Evolutionary conservation across 2,888 invertebrate genomes (phyloP).

Genomic region (Ormyrus pomaceus): DNA sequence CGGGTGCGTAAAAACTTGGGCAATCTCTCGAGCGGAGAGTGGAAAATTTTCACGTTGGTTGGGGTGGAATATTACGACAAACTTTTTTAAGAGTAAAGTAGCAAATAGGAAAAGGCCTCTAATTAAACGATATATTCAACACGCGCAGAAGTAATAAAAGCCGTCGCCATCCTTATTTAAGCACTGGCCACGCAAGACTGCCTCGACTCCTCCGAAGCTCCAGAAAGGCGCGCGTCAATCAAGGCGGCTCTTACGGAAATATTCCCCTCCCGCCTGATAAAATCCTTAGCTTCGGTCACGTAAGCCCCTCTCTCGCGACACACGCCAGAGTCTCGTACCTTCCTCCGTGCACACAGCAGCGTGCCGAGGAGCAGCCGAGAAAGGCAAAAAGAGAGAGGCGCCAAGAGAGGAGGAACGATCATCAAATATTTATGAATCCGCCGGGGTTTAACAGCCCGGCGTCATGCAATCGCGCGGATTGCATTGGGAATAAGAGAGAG

Average conservation of each 20-base stretch:
- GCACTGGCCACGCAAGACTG: neutral
- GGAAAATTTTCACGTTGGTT: too few species aligned
- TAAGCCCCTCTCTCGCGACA: neutral
- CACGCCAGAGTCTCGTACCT: neutral
- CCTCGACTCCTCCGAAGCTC: neutral
- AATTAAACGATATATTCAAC: too few species aligned
- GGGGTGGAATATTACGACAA: too few species aligned
- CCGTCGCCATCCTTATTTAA: neutral
- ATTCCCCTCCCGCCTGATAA: slow-evolving; percentile 39
- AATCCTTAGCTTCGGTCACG: slow-evolving; percentile 31
- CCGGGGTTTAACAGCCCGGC: slow-evolving; percentile 62
- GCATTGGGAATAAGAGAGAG: slow-evolving; percentile 58
- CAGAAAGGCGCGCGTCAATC: too few species aligned
- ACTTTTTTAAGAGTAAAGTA: too few species aligned
- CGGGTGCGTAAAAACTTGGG: too few species aligned
- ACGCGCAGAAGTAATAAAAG: slow-evolving; percentile 7
- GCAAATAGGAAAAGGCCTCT: too few species aligned
- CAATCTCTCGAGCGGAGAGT: too few species aligned
- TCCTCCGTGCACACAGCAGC: neutral
- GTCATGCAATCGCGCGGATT: slow-evolving; percentile 65
- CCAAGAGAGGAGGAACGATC: slow-evolving; percentile 60
- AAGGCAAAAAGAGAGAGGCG: slow-evolving; percentile 27
- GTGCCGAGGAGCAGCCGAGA: neutral
- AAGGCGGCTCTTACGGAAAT: neutral
- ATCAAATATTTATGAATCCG: slow-evolving; percentile 71